Evolutionary conservation across 2,113 vertebrate genomes (phyloP).

Genomic region (Urocitellus parryii): DNA sequence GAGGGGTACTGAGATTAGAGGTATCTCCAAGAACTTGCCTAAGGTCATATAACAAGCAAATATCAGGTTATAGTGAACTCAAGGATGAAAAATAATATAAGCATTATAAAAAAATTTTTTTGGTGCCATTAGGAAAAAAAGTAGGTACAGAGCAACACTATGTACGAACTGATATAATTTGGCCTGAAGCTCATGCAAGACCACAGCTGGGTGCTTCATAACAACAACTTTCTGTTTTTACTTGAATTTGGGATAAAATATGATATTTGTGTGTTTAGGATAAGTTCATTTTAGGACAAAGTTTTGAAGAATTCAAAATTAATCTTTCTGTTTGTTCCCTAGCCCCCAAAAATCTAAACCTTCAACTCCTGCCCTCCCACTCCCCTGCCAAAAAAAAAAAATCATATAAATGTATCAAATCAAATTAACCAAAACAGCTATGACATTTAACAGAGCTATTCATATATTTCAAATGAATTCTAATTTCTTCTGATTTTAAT

Average conservation of each 20-base stretch:
- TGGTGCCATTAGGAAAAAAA: background rate
- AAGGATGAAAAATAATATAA: background rate
- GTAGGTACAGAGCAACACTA: background rate
- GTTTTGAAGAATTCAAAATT: constrained; percentile 20
- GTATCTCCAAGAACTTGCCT: background rate
- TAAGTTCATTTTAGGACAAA: constrained; percentile 30
- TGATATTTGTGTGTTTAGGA: constrained; percentile 52
- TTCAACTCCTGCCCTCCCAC: background rate
- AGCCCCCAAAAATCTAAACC: background rate
- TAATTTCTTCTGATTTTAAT: constrained; percentile 37
- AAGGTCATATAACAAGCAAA: background rate
- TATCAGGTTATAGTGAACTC: constrained; percentile 14
- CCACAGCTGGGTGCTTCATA: constrained; percentile 22
- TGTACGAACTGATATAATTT: constrained; percentile 14
- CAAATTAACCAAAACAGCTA: constrained; percentile 23
- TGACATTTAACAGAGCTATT: constrained; percentile 7
- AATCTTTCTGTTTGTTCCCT: background rate
- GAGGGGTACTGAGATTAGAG: background rate
- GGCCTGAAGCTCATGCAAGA: constrained; percentile 50
- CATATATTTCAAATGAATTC: constrained; percentile 45
- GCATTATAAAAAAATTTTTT: background rate
- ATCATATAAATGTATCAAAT: background rate
- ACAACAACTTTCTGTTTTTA: background rate
- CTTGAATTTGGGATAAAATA: constrained; percentile 61
- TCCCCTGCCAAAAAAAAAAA: background rate